Evolutionary conservation across 2,797 vertebrate genomes (phyloP), one percentile per base, ranked within the genome.

Genomic region (Labeo calbasu): DNA sequence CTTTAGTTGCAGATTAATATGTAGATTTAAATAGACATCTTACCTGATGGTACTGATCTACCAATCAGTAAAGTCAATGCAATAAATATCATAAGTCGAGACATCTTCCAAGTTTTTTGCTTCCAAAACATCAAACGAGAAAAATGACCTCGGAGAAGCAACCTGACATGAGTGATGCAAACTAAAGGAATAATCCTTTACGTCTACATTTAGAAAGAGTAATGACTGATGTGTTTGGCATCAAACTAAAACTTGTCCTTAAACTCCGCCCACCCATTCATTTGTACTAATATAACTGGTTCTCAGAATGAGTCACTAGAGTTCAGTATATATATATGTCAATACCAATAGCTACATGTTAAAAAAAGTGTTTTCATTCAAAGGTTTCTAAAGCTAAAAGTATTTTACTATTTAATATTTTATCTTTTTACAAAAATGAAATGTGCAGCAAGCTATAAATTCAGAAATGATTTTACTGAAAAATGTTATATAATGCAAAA

Each of bases 61-160:
- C 32, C n/a, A n/a, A 80, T 69, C 65, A 80, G 15, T 12, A 25
- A 80, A 55, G n/a, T 12, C 65, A 80, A 51, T 53, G 48, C 77
- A 68, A 5, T 32, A 70, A 15, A 25, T 57, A 43, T 17, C 23
- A 69, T 23, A 23, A 70, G 57, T 23, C n/a, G 14, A 69, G 19
- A 23, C 65, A 80, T 80, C 50, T 23, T 70, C 23, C 5, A 43
- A 11, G 19, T 2, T 2, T 40, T 32, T 79, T 32, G 46, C 59
- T 51, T 14, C 28, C 15, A 19, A 46, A 75, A 21, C 25, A 1
- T 36, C 11, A 19, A 25, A 28, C 19, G 1, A 53, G 21, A 55
- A n/a, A 40, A 61, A 63, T 1, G 1, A 63, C 2, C 55, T 11
- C 12, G 14, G 2, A 63, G 5, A 63, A 17, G 15, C 1, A 19